These are phyloP conservation scores for Heliothis virescens DNA, from an alignment of 1,140 invertebrate genomes.

Conservation along the genomic window DNA sequence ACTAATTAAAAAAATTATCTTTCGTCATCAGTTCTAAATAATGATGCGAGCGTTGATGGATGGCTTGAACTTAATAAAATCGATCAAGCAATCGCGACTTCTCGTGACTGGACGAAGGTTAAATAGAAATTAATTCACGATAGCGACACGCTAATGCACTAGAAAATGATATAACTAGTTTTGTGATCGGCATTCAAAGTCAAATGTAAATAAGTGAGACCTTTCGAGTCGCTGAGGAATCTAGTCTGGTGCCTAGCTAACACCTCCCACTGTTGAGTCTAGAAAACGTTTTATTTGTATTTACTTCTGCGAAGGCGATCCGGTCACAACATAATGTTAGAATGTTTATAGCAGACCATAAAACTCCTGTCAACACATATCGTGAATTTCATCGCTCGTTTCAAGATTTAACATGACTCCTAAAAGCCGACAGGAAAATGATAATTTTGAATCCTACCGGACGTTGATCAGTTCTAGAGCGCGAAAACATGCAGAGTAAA, in stretches of 20 bases:
- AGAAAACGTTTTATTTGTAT: slow-evolving; percentile 27
- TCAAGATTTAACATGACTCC: neutral
- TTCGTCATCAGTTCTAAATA: neutral
- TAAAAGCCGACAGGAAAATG: neutral
- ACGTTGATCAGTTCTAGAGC: neutral
- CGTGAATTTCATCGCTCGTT: neutral
- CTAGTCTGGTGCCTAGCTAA: slow-evolving; percentile 38
- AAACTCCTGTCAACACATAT: slow-evolving; percentile 1
- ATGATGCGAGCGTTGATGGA: slow-evolving; percentile 2
- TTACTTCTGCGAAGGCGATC: slow-evolving; percentile 9
- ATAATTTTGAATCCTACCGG: neutral
- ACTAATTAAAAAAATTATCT: neutral
- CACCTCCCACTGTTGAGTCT: slow-evolving; percentile 22
- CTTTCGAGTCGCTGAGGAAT: slow-evolving; percentile 44
- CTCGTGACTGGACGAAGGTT: slow-evolving; percentile 47
- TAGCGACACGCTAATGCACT: slow-evolving; percentile 43
- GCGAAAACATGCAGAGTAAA: neutral
- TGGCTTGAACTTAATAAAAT: slow-evolving; percentile 31
- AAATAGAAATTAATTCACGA: slow-evolving; percentile 43
- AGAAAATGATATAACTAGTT: slow-evolving; percentile 48
- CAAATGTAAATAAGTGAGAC: slow-evolving; percentile 50
- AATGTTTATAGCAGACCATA: neutral
- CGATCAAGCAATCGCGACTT: slow-evolving; percentile 24
- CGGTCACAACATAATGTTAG: neutral
- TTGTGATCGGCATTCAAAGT: slow-evolving; percentile 51